Base-by-base conservation (phyloP, 2,113 vertebrate species). In the Tenebrosternarchus preto region DNA sequence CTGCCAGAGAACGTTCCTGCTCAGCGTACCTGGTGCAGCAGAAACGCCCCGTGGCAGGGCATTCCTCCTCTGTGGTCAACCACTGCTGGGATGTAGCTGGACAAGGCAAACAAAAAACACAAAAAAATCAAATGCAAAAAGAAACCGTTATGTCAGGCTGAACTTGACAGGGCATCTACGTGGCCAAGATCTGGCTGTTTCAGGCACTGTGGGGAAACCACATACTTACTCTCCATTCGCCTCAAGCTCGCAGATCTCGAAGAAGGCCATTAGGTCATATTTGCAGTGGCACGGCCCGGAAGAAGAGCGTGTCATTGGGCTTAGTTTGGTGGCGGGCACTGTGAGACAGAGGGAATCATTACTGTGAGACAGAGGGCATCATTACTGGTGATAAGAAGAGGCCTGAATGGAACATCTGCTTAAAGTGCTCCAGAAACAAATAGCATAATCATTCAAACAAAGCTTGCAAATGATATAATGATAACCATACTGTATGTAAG, bases 201-300 rank as follows among this genome's bases (percentile, higher is more conserved):
- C 63, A 73, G 59, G 24, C 16, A 20, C 12, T n/a, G 36, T 61
- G 74, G 36, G 75, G 55, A 43, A 9, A 29, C 16, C 29, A 79
- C 50, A 11, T 33, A 96, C 98, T 95, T 84, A 99, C 98, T 99
- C 98, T 89, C 98, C 98, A 0, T 98, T 98, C 82, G 98, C 95
- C 82, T 99, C 98, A 89, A 99, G 95, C 88, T 99, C 98, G 22
- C 97, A 98, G 92, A 99, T 97, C 92, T 99, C 97, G 27, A 99
- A 99, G 93, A 97, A 98, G 43, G 95, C 95, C 93, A 99, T 97
- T 82, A 99, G 92, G 91, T 99, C 97, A 0, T 98, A 98, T 83
- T 98, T 99, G 94, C 95, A 96, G 86, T 98, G 97, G 87, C 97
- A 98, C 0, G 96, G 96, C 39, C 97, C 96, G 0, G 95, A 91